These are phyloP conservation scores for Adoxophyes honmai DNA, from an alignment of 1,140 invertebrate genomes.

Conservation along the genomic window DNA sequence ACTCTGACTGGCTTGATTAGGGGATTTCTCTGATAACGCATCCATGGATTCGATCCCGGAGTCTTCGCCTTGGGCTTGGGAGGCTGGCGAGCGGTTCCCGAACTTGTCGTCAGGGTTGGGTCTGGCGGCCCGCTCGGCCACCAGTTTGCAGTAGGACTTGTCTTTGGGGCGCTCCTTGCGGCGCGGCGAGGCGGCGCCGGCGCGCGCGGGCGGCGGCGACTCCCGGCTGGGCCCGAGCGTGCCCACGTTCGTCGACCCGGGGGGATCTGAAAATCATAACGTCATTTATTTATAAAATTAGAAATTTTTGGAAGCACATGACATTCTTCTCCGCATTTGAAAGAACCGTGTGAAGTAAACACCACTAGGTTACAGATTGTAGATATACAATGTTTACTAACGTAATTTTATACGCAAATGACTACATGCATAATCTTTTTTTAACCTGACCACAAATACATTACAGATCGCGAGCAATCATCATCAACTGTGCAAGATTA, in stretches of 20 bases:
- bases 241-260: constrained; percentile 82
- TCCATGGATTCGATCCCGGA: constrained; percentile 96
- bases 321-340: too few species aligned
- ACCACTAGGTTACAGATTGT: too few species aligned
- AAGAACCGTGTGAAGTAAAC: too few species aligned
- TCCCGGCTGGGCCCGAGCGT: constrained; percentile 67
- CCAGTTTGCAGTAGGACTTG: constrained; percentile 77
- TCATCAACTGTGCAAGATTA: too few species aligned
- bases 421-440: too few species aligned
- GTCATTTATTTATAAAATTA: too few species aligned
- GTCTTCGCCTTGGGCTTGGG: constrained; percentile 86
- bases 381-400: too few species aligned
- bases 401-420: too few species aligned
- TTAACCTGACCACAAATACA: too few species aligned
- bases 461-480: too few species aligned
- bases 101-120: constrained; percentile 56
- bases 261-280: constrained; percentile 63
- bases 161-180: constrained; percentile 74
- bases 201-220: constrained; percentile 38
- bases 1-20: constrained; percentile 86
- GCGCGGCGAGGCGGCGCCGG: constrained; percentile 48
- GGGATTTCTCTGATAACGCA: constrained; percentile 93
- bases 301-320: too few species aligned
- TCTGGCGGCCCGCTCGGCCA: constrained; percentile 59
- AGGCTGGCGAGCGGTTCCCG: constrained; percentile 73